These are phyloP conservation scores for Mohoua ochrocephala DNA, from an alignment of 2,113 vertebrate species.

Conservation along the genomic window DNA sequence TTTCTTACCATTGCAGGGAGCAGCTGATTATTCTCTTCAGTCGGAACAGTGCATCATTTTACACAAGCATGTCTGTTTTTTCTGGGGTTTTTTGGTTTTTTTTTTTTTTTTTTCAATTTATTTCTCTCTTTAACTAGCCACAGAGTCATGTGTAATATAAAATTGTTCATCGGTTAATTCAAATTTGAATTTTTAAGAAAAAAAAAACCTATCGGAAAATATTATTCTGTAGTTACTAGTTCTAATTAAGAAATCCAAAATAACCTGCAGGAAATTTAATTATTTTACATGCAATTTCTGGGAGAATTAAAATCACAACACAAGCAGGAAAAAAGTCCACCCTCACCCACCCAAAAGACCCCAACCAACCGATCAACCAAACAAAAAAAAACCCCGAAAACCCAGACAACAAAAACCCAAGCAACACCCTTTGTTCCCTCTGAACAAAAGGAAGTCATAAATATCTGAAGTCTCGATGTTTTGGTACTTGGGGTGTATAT, in stretches of 20 bases:
- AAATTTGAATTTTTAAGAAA: neutral
- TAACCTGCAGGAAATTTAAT: neutral
- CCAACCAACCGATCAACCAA: neutral
- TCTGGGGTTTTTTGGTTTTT: neutral
- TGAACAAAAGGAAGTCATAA: neutral
- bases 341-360: fast-evolving
- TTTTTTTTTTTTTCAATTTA: neutral
- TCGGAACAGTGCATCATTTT: neutral
- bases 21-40: conserved; percentile 44
- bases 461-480: neutral
- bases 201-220: neutral
- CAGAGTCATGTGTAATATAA: neutral
- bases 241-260: neutral
- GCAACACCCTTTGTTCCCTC: fast-evolving
- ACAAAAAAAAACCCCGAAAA: too few species aligned
- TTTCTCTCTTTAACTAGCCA: neutral
- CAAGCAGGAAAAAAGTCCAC: fast-evolving
- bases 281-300: neutral
- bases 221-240: neutral
- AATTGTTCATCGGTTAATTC: neutral
- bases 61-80: neutral
- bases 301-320: neutral
- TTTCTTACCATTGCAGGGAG: neutral
- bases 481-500: fast-evolving
- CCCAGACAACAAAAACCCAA: neutral